Evolutionary conservation across 2,797 vertebrate species (phyloP).

Genomic region (Xerus rutilus): DNA sequence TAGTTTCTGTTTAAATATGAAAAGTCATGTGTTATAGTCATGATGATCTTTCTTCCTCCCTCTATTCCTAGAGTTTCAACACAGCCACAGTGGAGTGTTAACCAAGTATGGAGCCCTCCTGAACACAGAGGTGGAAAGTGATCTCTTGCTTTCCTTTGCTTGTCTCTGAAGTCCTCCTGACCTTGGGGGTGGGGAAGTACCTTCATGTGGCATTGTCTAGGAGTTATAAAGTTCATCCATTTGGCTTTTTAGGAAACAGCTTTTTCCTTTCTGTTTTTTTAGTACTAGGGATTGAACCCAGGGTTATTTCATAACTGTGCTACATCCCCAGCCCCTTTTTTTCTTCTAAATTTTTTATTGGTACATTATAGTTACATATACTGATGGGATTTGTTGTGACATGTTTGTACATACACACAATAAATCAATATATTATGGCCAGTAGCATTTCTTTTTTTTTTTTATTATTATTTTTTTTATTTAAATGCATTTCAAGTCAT

Average conservation of each 20-base stretch:
- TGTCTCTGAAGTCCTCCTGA: background rate
- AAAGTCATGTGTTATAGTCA: background rate
- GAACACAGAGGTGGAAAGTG: background rate
- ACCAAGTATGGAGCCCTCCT: background rate
- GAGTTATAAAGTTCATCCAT: background rate
- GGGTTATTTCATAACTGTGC: no score
- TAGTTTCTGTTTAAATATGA: background rate
- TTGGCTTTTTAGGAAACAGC: background rate
- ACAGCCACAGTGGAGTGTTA: no score
- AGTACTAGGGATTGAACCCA: no score
- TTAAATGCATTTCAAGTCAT: no score
- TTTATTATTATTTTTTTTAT: no score
- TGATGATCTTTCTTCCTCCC: background rate
- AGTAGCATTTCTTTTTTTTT: no score
- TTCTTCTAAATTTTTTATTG: no score
- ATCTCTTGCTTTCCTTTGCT: background rate
- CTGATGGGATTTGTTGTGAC: no score
- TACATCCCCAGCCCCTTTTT: no score
- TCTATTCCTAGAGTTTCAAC: background rate
- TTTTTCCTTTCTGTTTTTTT: background rate
- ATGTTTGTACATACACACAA: no score
- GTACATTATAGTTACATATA: no score
- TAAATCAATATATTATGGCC: no score
- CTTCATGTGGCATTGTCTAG: background rate
- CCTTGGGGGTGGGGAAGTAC: background rate